Evolutionary conservation across 2,113 vertebrate species (phyloP).

Genomic region (Chaetorhynchus papuensis): DNA sequence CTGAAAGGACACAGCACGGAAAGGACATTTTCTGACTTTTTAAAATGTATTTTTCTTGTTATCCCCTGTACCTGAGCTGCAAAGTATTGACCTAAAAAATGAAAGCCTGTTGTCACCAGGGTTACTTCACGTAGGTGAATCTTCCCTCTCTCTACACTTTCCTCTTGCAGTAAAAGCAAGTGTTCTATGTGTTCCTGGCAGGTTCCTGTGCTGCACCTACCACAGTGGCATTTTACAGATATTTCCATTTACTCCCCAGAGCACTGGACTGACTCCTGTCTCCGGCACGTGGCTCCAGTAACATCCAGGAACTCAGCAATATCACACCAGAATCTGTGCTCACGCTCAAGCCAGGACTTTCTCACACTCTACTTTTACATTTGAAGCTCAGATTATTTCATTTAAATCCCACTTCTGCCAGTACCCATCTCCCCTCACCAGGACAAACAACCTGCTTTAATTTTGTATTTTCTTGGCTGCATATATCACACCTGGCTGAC

Average conservation of each 20-base stretch:
- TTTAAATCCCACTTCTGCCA: neutral
- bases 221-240: neutral
- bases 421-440: neutral
- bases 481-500: neutral
- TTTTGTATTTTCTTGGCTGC: neutral
- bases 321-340: neutral
- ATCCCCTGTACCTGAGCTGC: neutral
- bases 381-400: neutral
- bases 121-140: neutral
- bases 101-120: neutral
- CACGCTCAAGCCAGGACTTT: neutral
- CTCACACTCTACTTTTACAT: neutral
- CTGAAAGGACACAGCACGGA: neutral
- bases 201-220: neutral
- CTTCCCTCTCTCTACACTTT: neutral
- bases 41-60: neutral
- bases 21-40: neutral
- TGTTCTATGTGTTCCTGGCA: neutral
- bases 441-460: neutral
- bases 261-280: neutral
- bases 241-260: neutral
- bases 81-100: neutral
- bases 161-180: neutral
- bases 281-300: neutral
- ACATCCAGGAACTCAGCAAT: neutral